Conservation (phyloP, 37 sponge, comb jelly and placozoan genomes). For the Haliclona indistincta region DNA sequence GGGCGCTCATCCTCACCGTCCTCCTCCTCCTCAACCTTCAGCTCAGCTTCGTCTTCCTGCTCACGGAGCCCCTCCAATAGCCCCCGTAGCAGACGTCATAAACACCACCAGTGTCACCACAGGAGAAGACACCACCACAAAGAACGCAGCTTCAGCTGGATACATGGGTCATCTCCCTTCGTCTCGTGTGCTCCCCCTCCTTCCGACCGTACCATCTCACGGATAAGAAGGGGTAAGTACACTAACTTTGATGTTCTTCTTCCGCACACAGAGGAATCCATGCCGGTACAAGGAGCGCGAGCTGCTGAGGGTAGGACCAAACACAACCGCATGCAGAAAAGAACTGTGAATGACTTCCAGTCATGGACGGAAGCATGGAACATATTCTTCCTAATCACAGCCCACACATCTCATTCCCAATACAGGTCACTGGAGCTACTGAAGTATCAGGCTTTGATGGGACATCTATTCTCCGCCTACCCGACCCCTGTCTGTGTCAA, state of each 20-base stretch:
- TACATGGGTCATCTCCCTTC: background rate
- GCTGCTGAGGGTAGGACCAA: background rate
- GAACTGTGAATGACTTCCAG: background rate
- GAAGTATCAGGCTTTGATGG: background rate
- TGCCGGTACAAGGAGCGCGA: background rate
- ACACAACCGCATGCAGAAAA: background rate
- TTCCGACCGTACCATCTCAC: background rate
- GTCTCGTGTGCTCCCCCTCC: constrained; percentile 11
- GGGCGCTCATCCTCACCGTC: background rate
- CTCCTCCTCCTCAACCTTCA: background rate
- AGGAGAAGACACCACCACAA: background rate
- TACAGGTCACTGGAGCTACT: background rate
- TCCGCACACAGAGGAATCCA: background rate
- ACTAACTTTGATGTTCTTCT: background rate
- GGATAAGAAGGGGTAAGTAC: constrained; percentile 2
- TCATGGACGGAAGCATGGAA: constrained; percentile 4
- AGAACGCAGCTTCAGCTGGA: background rate
- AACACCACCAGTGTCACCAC: background rate
- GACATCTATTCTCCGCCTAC: background rate
- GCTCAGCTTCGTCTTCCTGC: background rate
- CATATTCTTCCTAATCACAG: background rate
- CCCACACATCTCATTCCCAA: background rate
- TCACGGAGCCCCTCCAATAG: background rate
- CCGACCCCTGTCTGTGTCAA: background rate
- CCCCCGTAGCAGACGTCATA: background rate